Evolutionary conservation across 2,113 vertebrate genomes (phyloP).

Genomic region (Pipa parva): DNA sequence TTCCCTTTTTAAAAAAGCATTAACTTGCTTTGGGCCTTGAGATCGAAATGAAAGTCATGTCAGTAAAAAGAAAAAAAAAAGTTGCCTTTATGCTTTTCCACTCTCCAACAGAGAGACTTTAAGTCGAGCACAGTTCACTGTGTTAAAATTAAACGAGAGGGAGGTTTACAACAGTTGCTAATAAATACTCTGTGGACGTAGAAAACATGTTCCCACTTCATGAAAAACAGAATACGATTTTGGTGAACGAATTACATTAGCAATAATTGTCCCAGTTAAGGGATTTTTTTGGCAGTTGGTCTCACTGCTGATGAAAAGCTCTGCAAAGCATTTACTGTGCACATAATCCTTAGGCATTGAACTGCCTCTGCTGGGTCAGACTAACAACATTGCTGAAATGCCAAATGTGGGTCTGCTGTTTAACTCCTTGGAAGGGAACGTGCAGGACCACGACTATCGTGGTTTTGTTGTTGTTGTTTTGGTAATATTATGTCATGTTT

Average conservation of each 20-base stretch:
- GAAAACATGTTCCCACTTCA: conserved; percentile 41
- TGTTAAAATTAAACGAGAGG: conserved; percentile 39
- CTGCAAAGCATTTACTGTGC: conserved; percentile 20
- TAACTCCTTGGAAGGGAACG: neutral
- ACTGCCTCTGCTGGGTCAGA: conserved; percentile 9
- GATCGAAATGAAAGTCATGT: conserved; percentile 40
- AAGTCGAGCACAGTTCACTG: conserved; percentile 16
- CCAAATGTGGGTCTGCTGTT: neutral
- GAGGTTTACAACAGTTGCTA: conserved; percentile 25
- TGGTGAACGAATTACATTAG: conserved; percentile 30
- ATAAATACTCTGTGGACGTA: conserved; percentile 35
- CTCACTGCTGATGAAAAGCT: neutral
- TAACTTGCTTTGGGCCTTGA: conserved; percentile 29
- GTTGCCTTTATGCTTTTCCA: conserved; percentile 12
- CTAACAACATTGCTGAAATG: conserved; percentile 3
- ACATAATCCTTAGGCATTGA: conserved; percentile 16
- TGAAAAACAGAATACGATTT: conserved; percentile 29
- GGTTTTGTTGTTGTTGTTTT: neutral
- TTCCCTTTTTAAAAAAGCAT: conserved; percentile 23
- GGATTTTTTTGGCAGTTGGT: conserved; percentile 28
- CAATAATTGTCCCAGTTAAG: conserved; percentile 35
- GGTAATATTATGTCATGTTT: neutral
- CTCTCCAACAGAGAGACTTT: conserved; percentile 1
- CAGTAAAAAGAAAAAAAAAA: conserved; percentile 32
- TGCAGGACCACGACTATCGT: neutral